phyloP scores from a whole-genome alignment of 2,888 invertebrate genomes.

The Anodontia alba region DNA sequence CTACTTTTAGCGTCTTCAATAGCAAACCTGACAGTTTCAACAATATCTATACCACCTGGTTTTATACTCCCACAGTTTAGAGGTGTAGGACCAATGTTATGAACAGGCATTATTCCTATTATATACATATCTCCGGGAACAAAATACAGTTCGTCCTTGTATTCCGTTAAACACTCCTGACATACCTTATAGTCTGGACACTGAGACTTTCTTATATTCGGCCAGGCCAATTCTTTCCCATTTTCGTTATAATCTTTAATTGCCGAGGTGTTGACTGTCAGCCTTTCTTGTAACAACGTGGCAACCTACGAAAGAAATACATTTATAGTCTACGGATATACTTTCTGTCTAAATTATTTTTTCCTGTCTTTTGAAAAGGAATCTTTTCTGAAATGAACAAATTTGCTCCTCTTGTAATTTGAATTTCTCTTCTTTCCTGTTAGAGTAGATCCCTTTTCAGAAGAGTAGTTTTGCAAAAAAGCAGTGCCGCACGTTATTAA shows the following conservation, averaged over 20 bases:
- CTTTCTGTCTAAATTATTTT: no score
- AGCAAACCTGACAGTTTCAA: slow-evolving; percentile 55
- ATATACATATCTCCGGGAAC: slow-evolving; percentile 62
- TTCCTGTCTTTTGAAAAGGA: no score
- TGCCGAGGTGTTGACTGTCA: background rate
- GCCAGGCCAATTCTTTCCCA: slow-evolving; percentile 28
- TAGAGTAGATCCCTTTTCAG: no score
- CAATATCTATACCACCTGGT: slow-evolving; percentile 51
- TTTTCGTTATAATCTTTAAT: slow-evolving; percentile 42
- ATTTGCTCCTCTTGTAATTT: no score
- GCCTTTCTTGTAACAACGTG: background rate
- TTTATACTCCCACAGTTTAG: slow-evolving; percentile 60
- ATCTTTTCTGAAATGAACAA: no score
- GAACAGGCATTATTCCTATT: slow-evolving; percentile 61
- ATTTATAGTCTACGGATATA: no score
- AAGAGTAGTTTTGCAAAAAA: no score
- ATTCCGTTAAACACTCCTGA: slow-evolving; percentile 28
- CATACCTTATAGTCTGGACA: slow-evolving; percentile 48
- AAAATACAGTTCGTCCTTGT: slow-evolving; percentile 28
- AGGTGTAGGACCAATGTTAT: slow-evolving; percentile 44
- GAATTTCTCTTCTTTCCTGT: no score
- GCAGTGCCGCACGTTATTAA: no score
- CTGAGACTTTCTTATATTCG: slow-evolving; percentile 46
- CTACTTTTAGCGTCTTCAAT: slow-evolving; percentile 39
- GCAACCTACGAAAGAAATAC: background rate